These are phyloP conservation scores for Dolichotis patagonum DNA, from an alignment of 2,113 vertebrate species.

Conservation along the genomic window DNA sequence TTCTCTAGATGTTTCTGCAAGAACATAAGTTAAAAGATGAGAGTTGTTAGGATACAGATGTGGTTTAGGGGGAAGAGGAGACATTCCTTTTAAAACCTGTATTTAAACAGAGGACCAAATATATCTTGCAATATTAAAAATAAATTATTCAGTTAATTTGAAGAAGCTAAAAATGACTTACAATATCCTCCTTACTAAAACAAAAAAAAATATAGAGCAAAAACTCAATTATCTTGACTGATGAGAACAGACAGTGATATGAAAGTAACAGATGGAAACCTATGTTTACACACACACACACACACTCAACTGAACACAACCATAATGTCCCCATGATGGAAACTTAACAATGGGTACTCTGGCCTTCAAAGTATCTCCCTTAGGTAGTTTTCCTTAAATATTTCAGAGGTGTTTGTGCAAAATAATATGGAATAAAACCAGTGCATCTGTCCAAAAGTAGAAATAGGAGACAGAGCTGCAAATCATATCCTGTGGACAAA, in stretches of 20 bases:
- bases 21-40: constrained; percentile 23
- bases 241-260: constrained; percentile 58
- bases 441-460: not conserved
- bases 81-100: not conserved
- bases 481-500: not conserved
- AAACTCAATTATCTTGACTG: constrained; percentile 73
- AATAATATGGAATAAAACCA: constrained; percentile 50
- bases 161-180: constrained; percentile 71
- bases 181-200: constrained; percentile 61
- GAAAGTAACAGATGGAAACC: constrained; percentile 74
- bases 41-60: not conserved
- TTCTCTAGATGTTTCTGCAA: constrained; percentile 19
- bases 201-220: constrained; percentile 75
- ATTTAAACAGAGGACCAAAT: constrained; percentile 43
- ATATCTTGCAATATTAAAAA: constrained; percentile 59
- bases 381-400: constrained; percentile 37
- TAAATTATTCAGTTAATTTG: constrained; percentile 57
- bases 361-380: constrained; percentile 44
- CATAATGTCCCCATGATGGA: not conserved
- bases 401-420: not conserved
- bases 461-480: constrained; percentile 51
- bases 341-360: constrained; percentile 71
- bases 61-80: not conserved
- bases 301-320: constrained; percentile 69
- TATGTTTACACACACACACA: constrained; percentile 56